Conservation (phyloP, 2,888 invertebrate genomes). For the Tanaodytes sp. region DNA sequence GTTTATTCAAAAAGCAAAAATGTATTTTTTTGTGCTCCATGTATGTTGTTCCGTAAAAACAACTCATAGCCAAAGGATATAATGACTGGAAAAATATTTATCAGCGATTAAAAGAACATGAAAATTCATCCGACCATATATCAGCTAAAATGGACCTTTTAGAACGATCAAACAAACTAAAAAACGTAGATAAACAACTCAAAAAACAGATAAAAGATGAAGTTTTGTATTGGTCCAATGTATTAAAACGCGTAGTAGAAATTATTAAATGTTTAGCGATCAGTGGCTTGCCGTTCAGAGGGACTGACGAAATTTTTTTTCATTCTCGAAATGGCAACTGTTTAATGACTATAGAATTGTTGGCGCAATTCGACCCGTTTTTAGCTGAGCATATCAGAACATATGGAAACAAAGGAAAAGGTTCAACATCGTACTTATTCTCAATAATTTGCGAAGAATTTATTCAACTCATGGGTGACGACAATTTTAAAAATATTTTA, state of each 20-base stretch:
- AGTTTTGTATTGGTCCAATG: slow-evolving; percentile 16
- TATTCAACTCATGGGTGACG: slow-evolving; percentile 23
- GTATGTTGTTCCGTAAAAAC: slow-evolving; percentile 7
- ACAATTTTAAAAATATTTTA: slow-evolving; percentile 1
- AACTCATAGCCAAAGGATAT: slow-evolving; percentile 13
- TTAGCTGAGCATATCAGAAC: slow-evolving; percentile 58
- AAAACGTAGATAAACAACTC: slow-evolving; percentile 6
- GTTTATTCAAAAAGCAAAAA: slow-evolving; percentile 16
- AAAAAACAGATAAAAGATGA: slow-evolving; percentile 14
- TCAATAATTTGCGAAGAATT: slow-evolving; percentile 24
- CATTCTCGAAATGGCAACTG: slow-evolving; percentile 26
- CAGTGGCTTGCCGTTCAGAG: slow-evolving; percentile 19
- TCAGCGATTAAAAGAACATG: slow-evolving; percentile 13
- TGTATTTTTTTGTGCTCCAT: slow-evolving; percentile 12
- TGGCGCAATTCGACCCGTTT: slow-evolving; percentile 60
- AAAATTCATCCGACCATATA: slow-evolving; percentile 7
- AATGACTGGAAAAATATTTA: slow-evolving; percentile 16
- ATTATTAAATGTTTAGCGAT: slow-evolving; percentile 14
- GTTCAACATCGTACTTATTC: slow-evolving; percentile 59
- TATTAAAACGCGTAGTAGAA: slow-evolving; percentile 13
- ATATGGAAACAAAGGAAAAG: slow-evolving; percentile 56
- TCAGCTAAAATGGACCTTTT: slow-evolving; percentile 1
- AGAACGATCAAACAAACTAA: background rate
- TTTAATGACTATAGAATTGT: slow-evolving; percentile 18
- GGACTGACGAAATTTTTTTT: slow-evolving; percentile 12